These are phyloP conservation scores for Cosmia pyralina DNA, from an alignment of 2,888 invertebrate genomes.

Conservation along the genomic window DNA sequence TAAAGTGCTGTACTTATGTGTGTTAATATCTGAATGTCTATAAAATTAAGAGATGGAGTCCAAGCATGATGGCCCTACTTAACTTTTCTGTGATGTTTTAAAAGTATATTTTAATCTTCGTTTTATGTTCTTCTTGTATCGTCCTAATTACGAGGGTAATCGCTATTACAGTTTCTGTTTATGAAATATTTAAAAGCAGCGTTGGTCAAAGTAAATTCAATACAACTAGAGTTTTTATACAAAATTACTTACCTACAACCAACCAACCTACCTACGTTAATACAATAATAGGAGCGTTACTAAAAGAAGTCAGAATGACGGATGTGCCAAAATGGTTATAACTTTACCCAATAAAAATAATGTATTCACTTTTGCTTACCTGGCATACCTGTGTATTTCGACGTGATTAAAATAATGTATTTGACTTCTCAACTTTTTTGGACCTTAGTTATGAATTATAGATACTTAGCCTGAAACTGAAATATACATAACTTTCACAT, in stretches of 20 bases:
- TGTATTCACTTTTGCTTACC: slow-evolving; percentile 52
- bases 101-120: slow-evolving; percentile 39
- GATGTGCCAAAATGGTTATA: slow-evolving; percentile 69
- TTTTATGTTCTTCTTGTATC: slow-evolving; percentile 47
- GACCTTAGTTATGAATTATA: neutral
- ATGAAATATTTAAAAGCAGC: slow-evolving; percentile 20
- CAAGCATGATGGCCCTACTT: slow-evolving; percentile 66
- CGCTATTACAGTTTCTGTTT: slow-evolving; percentile 10
- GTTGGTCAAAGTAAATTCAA: slow-evolving; percentile 14
- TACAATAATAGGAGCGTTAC: slow-evolving; percentile 34
- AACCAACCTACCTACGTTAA: slow-evolving; percentile 13
- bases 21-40: slow-evolving; percentile 79
- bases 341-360: slow-evolving; percentile 61
- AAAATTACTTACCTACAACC: slow-evolving; percentile 8
- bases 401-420: slow-evolving; percentile 41
- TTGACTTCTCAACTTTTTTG: neutral
- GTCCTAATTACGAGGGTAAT: neutral
- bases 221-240: slow-evolving; percentile 24
- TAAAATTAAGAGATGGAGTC: slow-evolving; percentile 74
- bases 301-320: slow-evolving; percentile 61
- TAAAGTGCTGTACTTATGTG: slow-evolving; percentile 80
- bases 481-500: neutral
- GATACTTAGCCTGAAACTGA: slow-evolving; percentile 10
- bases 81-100: slow-evolving; percentile 55
- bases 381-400: slow-evolving; percentile 58